phyloP scores from a whole-genome alignment of 2,113 vertebrate genomes.

The Anoplopoma fimbria region DNA sequence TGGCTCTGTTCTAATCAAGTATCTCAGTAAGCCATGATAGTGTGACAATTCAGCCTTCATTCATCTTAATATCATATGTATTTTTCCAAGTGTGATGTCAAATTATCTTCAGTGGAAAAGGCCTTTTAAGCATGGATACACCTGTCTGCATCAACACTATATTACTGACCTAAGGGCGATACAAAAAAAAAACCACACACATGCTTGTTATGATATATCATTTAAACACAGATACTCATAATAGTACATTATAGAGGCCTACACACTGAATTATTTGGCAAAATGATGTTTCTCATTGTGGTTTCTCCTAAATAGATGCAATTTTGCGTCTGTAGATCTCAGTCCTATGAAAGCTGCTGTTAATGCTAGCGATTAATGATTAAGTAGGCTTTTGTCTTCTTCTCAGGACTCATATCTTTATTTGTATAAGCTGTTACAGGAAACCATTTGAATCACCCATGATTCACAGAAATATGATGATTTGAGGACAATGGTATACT shows the following conservation, averaged over 20 bases:
- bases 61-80: not conserved
- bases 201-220: not conserved
- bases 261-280: too few relatives aligned
- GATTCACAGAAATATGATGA: not conserved
- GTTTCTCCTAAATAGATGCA: not conserved
- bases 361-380: conserved; percentile 40
- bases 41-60: not conserved
- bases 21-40: not conserved
- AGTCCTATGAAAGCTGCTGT: conserved; percentile 10
- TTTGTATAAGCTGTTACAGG: conserved; percentile 18
- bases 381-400: conserved; percentile 13
- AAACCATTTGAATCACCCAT: conserved; percentile 1
- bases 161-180: not conserved
- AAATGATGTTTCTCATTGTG: not conserved
- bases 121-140: not conserved
- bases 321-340: conserved; percentile 20
- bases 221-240: not conserved
- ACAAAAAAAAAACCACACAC: not conserved
- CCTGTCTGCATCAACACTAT: not conserved
- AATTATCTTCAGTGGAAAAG: not conserved
- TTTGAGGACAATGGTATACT: not conserved
- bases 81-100: not conserved
- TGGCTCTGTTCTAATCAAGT: not conserved
- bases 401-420: conserved; percentile 6
- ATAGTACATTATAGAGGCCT: not conserved